Conservation (phyloP, 2,113 vertebrate genomes). For the Ellobius talpinus region DNA sequence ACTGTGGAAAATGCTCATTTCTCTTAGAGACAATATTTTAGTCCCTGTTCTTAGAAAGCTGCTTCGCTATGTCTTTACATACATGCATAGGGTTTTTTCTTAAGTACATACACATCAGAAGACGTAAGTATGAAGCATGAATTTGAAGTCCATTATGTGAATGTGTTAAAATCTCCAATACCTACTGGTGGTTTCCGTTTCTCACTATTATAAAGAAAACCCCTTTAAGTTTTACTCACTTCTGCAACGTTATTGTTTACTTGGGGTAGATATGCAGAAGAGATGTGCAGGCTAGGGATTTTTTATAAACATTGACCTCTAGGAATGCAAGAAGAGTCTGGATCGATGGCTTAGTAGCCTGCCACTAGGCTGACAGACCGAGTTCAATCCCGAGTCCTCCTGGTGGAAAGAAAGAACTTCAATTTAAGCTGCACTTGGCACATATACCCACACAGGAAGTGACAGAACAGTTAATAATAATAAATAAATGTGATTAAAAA, state of each 20-base stretch:
- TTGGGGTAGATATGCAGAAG: not conserved
- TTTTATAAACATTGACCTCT: not conserved
- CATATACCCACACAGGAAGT: not conserved
- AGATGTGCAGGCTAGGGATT: not conserved
- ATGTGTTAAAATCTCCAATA: not conserved
- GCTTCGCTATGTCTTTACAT: not conserved
- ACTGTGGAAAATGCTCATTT: not conserved
- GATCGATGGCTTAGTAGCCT: not conserved
- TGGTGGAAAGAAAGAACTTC: not conserved
- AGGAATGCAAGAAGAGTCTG: not conserved
- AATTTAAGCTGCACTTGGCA: not conserved
- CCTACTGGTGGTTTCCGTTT: not conserved
- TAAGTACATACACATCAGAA: not conserved
- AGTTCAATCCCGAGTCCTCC: not conserved
- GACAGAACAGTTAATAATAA: not conserved
- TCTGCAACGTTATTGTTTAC: not conserved
- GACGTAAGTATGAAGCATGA: not conserved
- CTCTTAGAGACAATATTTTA: not conserved
- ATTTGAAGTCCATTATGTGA: not conserved
- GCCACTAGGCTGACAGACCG: not conserved
- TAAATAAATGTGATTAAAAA: not conserved
- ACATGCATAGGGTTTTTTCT: not conserved
- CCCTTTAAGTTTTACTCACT: not conserved
- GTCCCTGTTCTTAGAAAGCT: not conserved
- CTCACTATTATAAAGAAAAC: not conserved